Evolutionary conservation across 2,888 invertebrate species (phyloP), one percentile per base, ranked within the genome.

Genomic region (Platycnemis pennipes): DNA sequence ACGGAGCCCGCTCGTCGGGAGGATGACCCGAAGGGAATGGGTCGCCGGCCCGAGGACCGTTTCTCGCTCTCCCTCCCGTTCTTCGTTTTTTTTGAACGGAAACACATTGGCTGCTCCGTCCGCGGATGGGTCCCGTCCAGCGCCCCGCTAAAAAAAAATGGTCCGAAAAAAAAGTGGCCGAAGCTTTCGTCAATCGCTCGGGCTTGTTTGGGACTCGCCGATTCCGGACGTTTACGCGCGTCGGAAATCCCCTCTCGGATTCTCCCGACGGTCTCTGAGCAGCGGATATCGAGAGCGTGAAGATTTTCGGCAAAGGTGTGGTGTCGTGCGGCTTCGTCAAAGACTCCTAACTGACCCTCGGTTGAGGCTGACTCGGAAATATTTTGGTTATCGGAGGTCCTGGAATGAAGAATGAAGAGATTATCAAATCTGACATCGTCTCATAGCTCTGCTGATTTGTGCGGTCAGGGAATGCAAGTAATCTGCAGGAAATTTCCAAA

Each of bases 71-170:
- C 37, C 16, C n/a, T 89, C 56, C 37, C 46, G 88, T 88, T 49
- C 26, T 26, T 53, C 31, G 37, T 89, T 56, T 89, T 88, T 89
- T 89, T 89, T 26, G 89, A 89, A 69, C 44, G 91, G 63, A 91
- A 69, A 91, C 91, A 42, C 63, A 63, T 89, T 8, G 88, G 88
- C 49, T 31, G 77, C 37, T 77, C 53, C 45, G 2, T 89, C 37
- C 56, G 89, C 37, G 56, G 42, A 91, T 42, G 63, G 53, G 91
- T 91, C 56, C 91, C 56, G 46, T 87, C 45, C 44, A n/a, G 8
- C 87, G n/a, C 42, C 87, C 45, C 45, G 44, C 26, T 31, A 37
- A 77, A 37, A 37, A 37, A 37, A 77, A 77, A 77, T 77, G 37
- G 37, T 37, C 11, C 11, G 37, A 77, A 77, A 77, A 37, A 77